Percentiles rank a stretch among this genome's conserved stretches.
These are phyloP conservation scores for Syngnathus floridae DNA, from an alignment of 2,113 vertebrate species.

Conservation along the genomic window DNA sequence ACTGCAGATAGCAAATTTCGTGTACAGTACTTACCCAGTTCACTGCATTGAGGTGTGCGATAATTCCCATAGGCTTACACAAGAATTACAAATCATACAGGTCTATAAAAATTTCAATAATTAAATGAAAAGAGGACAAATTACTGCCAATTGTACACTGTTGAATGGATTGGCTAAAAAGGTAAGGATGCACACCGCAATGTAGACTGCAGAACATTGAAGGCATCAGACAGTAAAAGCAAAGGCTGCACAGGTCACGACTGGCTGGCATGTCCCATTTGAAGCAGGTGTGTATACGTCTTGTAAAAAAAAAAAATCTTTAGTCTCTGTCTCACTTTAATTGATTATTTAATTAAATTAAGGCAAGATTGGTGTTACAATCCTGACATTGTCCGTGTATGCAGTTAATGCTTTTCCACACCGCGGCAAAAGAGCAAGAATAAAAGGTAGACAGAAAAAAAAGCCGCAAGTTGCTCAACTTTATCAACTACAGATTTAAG, in stretches of 20 bases:
- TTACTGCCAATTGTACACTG: background rate
- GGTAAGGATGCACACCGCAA: slow-evolving; percentile 7
- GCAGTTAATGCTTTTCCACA: background rate
- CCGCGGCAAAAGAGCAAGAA: background rate
- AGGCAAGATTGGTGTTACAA: background rate
- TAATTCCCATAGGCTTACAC: background rate
- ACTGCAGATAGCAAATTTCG: background rate
- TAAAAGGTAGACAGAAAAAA: background rate
- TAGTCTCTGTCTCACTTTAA: too few species aligned
- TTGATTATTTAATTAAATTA: too few species aligned
- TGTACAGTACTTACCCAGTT: background rate
- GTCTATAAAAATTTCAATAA: background rate
- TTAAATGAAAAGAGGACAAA: background rate
- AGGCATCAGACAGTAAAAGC: slow-evolving; percentile 19
- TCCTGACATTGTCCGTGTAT: background rate
- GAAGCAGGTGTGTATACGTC: slow-evolving; percentile 60
- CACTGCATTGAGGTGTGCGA: slow-evolving; percentile 20
- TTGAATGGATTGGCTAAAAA: background rate
- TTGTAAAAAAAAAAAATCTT: background rate
- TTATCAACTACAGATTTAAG: background rate
- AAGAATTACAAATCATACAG: background rate
- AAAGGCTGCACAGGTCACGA: slow-evolving; percentile 58
- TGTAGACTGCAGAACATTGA: background rate
- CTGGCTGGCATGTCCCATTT: slow-evolving; percentile 38
- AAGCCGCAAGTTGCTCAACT: too few species aligned